A percentile compares a stretch with the other conserved stretches of the same genome.
Conservation (phyloP, 2,113 vertebrate genomes). For the Mixornis gularis region DNA sequence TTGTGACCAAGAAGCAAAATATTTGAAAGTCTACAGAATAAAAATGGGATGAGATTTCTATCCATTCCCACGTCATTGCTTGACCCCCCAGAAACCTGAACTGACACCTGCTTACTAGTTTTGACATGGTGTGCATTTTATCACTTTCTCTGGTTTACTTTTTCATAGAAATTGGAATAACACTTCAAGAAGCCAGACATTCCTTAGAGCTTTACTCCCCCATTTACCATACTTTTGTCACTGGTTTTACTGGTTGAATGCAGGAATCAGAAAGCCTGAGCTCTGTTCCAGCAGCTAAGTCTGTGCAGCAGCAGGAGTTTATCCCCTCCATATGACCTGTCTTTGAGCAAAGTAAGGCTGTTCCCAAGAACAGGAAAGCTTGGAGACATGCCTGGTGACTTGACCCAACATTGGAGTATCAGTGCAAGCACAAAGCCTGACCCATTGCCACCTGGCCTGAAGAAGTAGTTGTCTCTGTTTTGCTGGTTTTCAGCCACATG, state of each 20-base stretch:
- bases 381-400: background rate
- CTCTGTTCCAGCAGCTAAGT: background rate
- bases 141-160: background rate
- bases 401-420: background rate
- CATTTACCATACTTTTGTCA: background rate
- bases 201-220: background rate
- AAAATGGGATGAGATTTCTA: background rate
- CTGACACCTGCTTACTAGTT: background rate
- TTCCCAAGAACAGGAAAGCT: background rate
- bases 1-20: background rate
- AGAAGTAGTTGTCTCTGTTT: background rate
- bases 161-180: background rate
- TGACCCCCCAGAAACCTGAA: background rate
- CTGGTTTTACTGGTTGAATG: background rate
- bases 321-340: accelerated
- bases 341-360: background rate
- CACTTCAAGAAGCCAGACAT: background rate
- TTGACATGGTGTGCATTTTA: background rate
- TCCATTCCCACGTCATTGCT: background rate
- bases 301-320: background rate
- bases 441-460: background rate
- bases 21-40: background rate
- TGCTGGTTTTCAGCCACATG: background rate
- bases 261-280: background rate
- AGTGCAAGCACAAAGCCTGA: background rate